Evolutionary conservation across 2,888 invertebrate species (phyloP).

Genomic region (Acronicta aceris): DNA sequence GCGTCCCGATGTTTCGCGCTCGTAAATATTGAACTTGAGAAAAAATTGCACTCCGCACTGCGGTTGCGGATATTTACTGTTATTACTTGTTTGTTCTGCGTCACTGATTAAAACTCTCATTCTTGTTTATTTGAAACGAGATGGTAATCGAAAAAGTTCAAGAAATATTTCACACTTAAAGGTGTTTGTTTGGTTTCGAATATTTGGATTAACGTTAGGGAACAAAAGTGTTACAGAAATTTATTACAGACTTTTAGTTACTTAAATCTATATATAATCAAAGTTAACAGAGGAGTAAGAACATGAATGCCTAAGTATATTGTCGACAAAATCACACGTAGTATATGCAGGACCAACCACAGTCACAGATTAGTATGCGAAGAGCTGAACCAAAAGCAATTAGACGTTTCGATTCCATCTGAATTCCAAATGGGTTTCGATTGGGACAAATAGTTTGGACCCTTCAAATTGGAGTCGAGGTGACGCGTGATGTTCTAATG

Average conservation of each 20-base stretch:
- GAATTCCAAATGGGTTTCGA: conserved; percentile 74
- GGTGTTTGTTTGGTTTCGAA: conserved; percentile 9
- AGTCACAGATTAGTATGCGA: conserved; percentile 70
- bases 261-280: background rate
- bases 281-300: background rate
- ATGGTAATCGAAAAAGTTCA: conserved; percentile 43
- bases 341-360: conserved; percentile 41
- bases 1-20: conserved; percentile 61
- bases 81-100: conserved; percentile 61
- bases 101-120: conserved; percentile 47
- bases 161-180: conserved; percentile 25
- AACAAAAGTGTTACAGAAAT: background rate
- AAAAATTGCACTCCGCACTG: conserved; percentile 61
- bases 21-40: conserved; percentile 68
- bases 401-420: conserved; percentile 77
- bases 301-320: conserved; percentile 8
- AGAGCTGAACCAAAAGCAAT: conserved; percentile 76
- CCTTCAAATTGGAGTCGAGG: conserved; percentile 62
- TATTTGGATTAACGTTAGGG: conserved; percentile 6
- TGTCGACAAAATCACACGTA: conserved; percentile 35
- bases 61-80: conserved; percentile 62
- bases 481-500: conserved; percentile 65
- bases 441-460: conserved; percentile 63
- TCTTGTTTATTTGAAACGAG: conserved; percentile 41
- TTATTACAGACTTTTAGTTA: background rate